Conservation (phyloP, 2,888 invertebrate species). For the Andrena fulva region DNA sequence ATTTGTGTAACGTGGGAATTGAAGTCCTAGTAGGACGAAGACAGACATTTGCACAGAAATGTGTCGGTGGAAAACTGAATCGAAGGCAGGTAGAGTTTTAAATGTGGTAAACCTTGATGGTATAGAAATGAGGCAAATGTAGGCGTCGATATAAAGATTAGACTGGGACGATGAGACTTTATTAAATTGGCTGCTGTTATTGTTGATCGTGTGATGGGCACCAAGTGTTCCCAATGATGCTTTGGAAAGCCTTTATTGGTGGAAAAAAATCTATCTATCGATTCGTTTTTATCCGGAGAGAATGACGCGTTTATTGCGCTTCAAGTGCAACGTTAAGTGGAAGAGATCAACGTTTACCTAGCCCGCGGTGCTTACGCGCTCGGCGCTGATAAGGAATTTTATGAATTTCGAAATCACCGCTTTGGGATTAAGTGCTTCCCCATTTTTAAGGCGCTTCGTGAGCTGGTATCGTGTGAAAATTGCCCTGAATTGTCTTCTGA, state of each 20-base stretch:
- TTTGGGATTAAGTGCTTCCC: neutral
- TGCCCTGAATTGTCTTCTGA: neutral
- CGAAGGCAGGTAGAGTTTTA: neutral
- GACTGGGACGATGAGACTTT: neutral
- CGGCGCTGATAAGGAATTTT: constrained; percentile 15
- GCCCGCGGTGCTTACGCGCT: constrained; percentile 20
- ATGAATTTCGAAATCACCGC: constrained; percentile 14
- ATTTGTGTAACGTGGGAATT: neutral
- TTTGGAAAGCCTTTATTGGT: constrained; percentile 31
- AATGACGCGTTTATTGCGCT: constrained; percentile 45
- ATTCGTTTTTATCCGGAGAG: constrained; percentile 17
- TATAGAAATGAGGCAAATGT: neutral
- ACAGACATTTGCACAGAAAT: neutral
- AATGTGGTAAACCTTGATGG: too few relatives aligned
- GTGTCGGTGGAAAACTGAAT: neutral
- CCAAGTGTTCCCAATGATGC: neutral
- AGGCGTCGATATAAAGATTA: neutral
- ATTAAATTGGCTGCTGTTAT: neutral
- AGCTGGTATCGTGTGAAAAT: neutral
- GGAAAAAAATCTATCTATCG: constrained; percentile 19
- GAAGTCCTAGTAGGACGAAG: neutral
- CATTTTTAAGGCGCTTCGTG: neutral
- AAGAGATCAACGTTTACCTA: constrained; percentile 49
- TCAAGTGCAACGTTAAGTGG: constrained; percentile 44
- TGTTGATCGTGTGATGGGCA: neutral